A percentile compares a stretch with the other conserved stretches of the same genome.
These are phyloP conservation scores for Aramus guarauna DNA, from an alignment of 2,113 vertebrate genomes.

Conservation along the genomic window DNA sequence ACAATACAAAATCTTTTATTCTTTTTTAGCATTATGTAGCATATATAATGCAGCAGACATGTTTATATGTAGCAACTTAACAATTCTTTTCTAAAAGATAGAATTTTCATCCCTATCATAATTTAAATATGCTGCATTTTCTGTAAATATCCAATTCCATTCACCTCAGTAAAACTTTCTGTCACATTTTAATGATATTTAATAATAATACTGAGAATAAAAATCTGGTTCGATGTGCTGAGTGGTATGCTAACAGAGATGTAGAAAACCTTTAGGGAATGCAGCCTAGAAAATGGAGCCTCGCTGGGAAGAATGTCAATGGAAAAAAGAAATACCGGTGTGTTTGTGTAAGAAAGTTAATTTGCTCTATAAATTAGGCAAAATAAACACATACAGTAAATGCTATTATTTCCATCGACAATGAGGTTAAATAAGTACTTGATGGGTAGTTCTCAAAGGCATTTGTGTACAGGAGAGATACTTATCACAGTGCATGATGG, in stretches of 20 bases:
- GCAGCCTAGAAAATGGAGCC: not conserved
- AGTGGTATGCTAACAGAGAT: not conserved
- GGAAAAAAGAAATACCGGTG: not conserved
- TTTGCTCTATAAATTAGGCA: slow-evolving; percentile 14
- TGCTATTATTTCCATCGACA: slow-evolving; percentile 24
- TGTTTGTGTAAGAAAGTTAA: slow-evolving; percentile 34
- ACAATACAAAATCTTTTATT: not conserved
- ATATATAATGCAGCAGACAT: not conserved
- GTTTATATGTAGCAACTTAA: not conserved
- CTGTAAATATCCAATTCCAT: not conserved
- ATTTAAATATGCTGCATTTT: not conserved
- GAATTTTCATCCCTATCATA: not conserved
- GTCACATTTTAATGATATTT: not conserved
- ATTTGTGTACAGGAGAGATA: slow-evolving; percentile 47
- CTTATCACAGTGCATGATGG: slow-evolving; percentile 44
- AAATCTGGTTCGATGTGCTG: not conserved
- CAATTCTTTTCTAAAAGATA: not conserved
- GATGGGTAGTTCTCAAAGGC: slow-evolving; percentile 26
- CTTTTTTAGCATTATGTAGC: not conserved
- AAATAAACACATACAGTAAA: slow-evolving; percentile 35
- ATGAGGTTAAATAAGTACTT: slow-evolving; percentile 35
- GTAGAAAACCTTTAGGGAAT: not conserved
- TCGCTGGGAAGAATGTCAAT: not conserved
- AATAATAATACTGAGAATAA: not conserved
- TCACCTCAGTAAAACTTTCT: not conserved